A percentile compares a stretch with the other conserved stretches of the same genome.
phyloP scores from a whole-genome alignment of 2,113 vertebrate genomes.

The Mionectes macconnelli region DNA sequence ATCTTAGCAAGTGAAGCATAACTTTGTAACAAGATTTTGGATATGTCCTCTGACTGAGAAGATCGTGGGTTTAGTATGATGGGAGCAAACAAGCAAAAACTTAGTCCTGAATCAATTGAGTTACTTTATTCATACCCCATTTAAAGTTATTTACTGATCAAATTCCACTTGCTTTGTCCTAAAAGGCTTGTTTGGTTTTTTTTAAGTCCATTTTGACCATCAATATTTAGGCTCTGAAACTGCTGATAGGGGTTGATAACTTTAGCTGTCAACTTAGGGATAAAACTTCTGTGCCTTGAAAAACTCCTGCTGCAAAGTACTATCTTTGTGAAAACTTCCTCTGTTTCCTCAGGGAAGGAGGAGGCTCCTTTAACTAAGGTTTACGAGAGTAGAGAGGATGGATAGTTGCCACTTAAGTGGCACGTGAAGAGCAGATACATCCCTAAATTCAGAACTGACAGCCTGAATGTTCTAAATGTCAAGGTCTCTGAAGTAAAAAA shows the following conservation, averaged over 20 bases:
- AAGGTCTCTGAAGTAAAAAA: not conserved
- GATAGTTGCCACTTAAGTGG: rapidly evolving
- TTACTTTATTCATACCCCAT: not conserved
- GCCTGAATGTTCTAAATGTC: not conserved
- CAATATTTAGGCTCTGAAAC: too few species aligned
- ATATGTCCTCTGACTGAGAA: not conserved
- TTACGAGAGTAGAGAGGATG: not conserved
- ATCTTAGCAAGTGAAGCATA: not conserved
- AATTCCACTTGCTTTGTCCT: not conserved
- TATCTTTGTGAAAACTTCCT: rapidly evolving
- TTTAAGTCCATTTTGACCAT: not conserved
- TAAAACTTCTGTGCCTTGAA: not conserved
- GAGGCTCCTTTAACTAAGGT: not conserved
- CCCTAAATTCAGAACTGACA: not conserved
- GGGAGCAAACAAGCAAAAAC: not conserved
- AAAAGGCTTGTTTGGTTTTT: not conserved
- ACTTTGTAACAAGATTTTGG: not conserved
- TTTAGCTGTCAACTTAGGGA: not conserved
- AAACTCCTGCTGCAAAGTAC: not conserved
- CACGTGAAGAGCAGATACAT: not conserved
- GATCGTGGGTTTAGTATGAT: not conserved
- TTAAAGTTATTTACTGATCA: not conserved
- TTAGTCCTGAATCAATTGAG: not conserved
- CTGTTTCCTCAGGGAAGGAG: not conserved
- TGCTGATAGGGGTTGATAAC: not conserved